These are phyloP conservation scores for Alentia gelatinosa DNA, from an alignment of 2,888 invertebrate species.

Conservation along the genomic window DNA sequence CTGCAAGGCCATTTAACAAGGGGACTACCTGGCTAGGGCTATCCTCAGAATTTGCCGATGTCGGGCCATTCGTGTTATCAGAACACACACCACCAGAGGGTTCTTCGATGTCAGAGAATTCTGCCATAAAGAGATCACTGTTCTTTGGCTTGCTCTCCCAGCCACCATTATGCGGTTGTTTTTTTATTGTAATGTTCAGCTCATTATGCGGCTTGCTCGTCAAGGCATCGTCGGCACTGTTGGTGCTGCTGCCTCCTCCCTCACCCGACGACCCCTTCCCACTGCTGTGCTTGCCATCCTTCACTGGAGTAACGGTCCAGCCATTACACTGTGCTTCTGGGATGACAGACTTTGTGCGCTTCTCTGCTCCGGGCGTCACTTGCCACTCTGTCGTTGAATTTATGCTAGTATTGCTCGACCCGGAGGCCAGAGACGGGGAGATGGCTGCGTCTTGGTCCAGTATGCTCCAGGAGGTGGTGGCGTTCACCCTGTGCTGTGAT, in stretches of 20 bases:
- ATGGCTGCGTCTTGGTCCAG: slow-evolving; percentile 71
- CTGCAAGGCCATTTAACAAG: background rate
- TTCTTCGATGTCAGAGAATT: background rate
- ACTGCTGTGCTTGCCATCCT: background rate
- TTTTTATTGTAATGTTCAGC: slow-evolving; percentile 24
- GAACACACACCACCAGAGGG: no score
- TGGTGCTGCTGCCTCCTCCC: background rate
- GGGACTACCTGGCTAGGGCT: no score
- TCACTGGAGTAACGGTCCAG: slow-evolving; percentile 67
- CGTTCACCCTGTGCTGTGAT: slow-evolving; percentile 67
- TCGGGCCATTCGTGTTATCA: background rate
- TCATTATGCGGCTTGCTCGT: background rate
- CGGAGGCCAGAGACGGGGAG: slow-evolving; percentile 75
- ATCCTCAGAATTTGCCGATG: no score
- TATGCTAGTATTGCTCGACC: slow-evolving; percentile 74
- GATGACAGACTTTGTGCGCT: slow-evolving; percentile 59
- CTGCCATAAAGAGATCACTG: background rate
- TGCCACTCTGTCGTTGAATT: slow-evolving; percentile 80
- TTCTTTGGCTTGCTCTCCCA: slow-evolving; percentile 52
- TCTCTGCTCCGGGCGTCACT: slow-evolving; percentile 68
- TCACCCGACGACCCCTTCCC: background rate
- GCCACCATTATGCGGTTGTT: slow-evolving; percentile 46
- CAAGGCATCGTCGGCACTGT: background rate
- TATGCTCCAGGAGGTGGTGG: slow-evolving; percentile 77
- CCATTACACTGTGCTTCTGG: slow-evolving; percentile 66